Evolutionary conservation across 2,113 vertebrate genomes (phyloP).

Genomic region (Periophthalmodon schlosseri): DNA sequence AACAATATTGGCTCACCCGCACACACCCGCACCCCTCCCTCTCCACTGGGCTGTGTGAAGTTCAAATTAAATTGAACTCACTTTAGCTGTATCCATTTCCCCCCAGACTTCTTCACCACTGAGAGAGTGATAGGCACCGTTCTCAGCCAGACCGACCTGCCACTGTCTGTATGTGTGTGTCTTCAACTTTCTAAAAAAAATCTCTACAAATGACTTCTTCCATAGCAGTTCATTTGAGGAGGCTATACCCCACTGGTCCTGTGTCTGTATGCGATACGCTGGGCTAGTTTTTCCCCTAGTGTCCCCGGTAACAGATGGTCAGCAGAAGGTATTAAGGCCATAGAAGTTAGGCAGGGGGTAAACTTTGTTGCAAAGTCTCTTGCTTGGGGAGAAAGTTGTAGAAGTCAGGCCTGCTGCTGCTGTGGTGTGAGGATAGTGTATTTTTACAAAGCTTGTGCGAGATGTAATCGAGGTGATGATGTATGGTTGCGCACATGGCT

Average conservation of each 20-base stretch:
- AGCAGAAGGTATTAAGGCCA: conserved; percentile 41
- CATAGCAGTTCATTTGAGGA: conserved; percentile 51
- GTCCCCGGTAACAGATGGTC: conserved; percentile 41
- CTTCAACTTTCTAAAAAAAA: conserved; percentile 29
- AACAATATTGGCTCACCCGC: conserved; percentile 32
- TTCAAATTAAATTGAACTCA: conserved; percentile 70
- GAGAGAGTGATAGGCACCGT: conserved; percentile 50
- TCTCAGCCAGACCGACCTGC: conserved; percentile 38
- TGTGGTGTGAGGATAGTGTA: conserved; percentile 22
- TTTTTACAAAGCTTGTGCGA: conserved; percentile 27
- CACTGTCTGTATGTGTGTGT: background rate
- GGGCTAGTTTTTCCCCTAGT: conserved; percentile 1
- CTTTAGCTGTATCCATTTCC: conserved; percentile 60
- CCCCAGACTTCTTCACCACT: conserved; percentile 49
- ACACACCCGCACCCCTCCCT: background rate
- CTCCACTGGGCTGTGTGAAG: conserved; percentile 30
- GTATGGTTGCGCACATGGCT: conserved; percentile 57
- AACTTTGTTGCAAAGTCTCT: conserved; percentile 21
- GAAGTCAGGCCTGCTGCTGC: conserved; percentile 13
- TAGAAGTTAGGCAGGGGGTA: conserved; percentile 20
- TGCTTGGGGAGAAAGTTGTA: conserved; percentile 28
- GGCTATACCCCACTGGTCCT: conserved; percentile 21
- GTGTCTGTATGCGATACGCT: conserved; percentile 9
- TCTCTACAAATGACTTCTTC: conserved; percentile 64
- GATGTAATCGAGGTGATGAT: conserved; percentile 69